Conservation (phyloP, 2,888 invertebrate species). For the Coenonympha glycerion region DNA sequence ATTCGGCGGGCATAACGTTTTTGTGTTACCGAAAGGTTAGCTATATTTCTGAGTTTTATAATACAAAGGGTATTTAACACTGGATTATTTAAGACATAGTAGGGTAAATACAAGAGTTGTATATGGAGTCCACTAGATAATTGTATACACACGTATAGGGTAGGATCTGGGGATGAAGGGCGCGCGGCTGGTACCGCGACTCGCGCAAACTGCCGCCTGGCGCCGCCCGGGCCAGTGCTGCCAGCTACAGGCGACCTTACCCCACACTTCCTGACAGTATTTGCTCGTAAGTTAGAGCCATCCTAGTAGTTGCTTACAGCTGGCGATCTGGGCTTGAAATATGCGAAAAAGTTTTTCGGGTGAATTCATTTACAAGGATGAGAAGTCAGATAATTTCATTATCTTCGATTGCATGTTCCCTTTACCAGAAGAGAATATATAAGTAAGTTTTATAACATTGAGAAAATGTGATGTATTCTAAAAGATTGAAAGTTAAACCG, state of each 20-base stretch:
- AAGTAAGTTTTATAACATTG: too few relatives aligned
- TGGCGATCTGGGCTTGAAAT: too few relatives aligned
- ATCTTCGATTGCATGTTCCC: too few relatives aligned
- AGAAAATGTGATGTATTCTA: too few relatives aligned
- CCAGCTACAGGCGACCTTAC: conserved; percentile 37
- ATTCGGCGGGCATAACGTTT: neutral
- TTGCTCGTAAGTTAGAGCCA: conserved; percentile 34
- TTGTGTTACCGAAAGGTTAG: neutral
- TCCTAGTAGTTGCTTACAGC: conserved; percentile 38
- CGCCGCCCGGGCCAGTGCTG: conserved; percentile 67
- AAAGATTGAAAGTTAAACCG: too few relatives aligned
- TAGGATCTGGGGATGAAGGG: conserved; percentile 4
- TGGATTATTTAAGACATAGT: neutral
- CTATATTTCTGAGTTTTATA: neutral
- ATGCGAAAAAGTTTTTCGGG: too few relatives aligned
- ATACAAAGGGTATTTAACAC: neutral
- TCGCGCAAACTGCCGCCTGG: conserved; percentile 73
- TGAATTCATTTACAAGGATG: too few relatives aligned
- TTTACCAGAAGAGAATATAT: too few relatives aligned
- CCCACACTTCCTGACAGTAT: conserved; percentile 30
- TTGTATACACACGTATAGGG: conserved; percentile 19
- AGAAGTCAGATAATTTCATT: too few relatives aligned
- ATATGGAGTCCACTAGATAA: conserved; percentile 8
- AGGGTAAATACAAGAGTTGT: neutral
- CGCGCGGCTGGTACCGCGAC: conserved; percentile 56